Conservation (phyloP, 2,797 vertebrate species). For the Siniperca obscura region DNA sequence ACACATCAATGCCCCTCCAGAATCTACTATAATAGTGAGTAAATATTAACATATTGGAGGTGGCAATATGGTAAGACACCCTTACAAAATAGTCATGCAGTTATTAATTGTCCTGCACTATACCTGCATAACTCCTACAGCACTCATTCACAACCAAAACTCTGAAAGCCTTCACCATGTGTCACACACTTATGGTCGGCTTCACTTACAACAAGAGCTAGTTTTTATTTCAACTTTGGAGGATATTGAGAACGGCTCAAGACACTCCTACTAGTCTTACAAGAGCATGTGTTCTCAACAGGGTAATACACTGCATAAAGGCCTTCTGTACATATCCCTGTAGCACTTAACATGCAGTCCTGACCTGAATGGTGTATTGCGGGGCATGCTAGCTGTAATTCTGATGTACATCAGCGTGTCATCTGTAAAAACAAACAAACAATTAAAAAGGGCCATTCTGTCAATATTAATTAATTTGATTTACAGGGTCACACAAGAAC, state of each 20-base stretch:
- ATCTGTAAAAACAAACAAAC: not conserved
- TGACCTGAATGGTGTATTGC: not conserved
- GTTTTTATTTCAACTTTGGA: not conserved
- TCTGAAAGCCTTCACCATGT: not conserved
- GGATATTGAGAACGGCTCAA: not conserved
- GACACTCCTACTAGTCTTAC: not conserved
- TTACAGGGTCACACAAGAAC: not conserved
- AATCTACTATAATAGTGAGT: not conserved
- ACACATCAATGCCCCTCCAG: not conserved
- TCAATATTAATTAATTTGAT: not conserved
- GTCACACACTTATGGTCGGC: not conserved
- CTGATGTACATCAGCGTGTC: not conserved
- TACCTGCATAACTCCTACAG: too few species aligned
- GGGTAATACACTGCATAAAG: not conserved
- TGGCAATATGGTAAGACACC: not conserved
- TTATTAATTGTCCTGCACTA: not conserved
- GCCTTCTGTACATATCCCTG: not conserved
- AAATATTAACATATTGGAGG: not conserved
- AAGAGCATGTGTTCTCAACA: not conserved
- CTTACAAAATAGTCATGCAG: not conserved
- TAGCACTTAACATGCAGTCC: not conserved
- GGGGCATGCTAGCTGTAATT: not conserved
- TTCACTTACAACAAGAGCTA: not conserved
- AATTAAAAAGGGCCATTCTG: not conserved
- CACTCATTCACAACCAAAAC: not conserved